Percentiles rank a stretch among this genome's conserved stretches.
phyloP scores from a whole-genome alignment of 2,888 invertebrate genomes.

The Plagodis dolabraria region DNA sequence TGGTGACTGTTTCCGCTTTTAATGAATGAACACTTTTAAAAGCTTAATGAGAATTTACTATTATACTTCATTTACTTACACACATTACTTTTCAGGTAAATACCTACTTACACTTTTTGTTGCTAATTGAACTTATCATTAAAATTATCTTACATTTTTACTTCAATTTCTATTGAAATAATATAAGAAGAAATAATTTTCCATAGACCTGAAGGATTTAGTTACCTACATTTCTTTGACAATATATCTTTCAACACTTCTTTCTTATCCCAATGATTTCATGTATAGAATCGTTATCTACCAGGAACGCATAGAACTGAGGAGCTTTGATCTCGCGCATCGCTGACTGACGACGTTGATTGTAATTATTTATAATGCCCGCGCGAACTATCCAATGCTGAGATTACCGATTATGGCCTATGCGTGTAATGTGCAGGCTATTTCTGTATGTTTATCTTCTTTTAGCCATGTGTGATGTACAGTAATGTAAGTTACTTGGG shows the following conservation, averaged over 20 bases:
- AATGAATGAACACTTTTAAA: neutral
- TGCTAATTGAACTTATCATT: no score
- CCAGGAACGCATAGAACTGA: slow-evolving; percentile 45
- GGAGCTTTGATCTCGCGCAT: slow-evolving; percentile 35
- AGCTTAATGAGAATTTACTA: neutral
- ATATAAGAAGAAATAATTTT: no score
- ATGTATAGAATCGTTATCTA: slow-evolving; percentile 38
- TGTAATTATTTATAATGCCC: slow-evolving; percentile 7
- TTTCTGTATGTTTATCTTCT: slow-evolving; percentile 29
- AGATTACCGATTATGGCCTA: neutral
- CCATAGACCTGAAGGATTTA: no score
- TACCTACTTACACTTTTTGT: no score
- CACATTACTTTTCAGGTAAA: neutral
- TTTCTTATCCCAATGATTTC: slow-evolving; percentile 8
- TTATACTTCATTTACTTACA: no score
- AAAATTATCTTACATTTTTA: no score
- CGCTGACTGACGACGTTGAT: slow-evolving; percentile 27
- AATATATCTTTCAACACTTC: slow-evolving; percentile 1
- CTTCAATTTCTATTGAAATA: no score
- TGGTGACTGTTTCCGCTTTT: slow-evolving; percentile 1
- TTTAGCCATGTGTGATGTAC: slow-evolving; percentile 16
- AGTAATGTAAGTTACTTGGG: slow-evolving; percentile 12
- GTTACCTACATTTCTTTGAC: neutral
- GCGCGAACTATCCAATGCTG: slow-evolving; percentile 12
- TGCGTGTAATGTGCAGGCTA: slow-evolving; percentile 23